Evolutionary conservation across 2,113 vertebrate species (phyloP), one percentile per base, ranked within the genome.

Genomic region (Oophaga pumilio): DNA sequence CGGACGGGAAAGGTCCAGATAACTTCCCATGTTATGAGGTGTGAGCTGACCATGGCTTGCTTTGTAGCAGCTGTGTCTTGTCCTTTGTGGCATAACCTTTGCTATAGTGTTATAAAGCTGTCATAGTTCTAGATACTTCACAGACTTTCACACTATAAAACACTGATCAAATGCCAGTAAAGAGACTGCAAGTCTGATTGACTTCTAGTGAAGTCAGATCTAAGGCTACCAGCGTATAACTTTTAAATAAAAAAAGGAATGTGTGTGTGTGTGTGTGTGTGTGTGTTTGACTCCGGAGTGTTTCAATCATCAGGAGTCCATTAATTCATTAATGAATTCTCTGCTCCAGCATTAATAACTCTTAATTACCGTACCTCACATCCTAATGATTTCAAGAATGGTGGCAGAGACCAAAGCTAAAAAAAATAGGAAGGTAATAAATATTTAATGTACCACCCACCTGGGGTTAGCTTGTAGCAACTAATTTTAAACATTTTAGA

Each of bases 81-180:
- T 84, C 11, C 28, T 0, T 90, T 87, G 86, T 59, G 43, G 88
- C 77, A 86, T 68, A 2, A 56, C 59, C 76, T 89, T 88, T 87
- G 90, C 82, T 60, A 69, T 20, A 90, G 18, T 76, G 50, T 69
- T 76, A 68, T 87, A 68, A 69, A 0, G 0, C 87, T 73, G 79
- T 82, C 74, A 76, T 43, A 69, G 59, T 17, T 2, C 74, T 10
- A 0, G 88, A 90, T 84, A 90, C 80, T 89, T 80, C 1, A 1
- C 82, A 86, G 13, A 59, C 84, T 81, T 87, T 85, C 85, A 86
- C 82, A 85, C 78, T 66, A 88, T 68, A 87, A 88, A 68, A 6
- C 79, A 88, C 43, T 84, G 89, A 76, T 89, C 82, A 89, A 91
- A 90, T 56, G 81, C 69, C 56, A 69, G 87, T 87, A 68, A 0